Percentiles rank a stretch among this genome's conserved stretches.
Conservation (phyloP, 2,888 invertebrate species). For the Suillia variegata region DNA sequence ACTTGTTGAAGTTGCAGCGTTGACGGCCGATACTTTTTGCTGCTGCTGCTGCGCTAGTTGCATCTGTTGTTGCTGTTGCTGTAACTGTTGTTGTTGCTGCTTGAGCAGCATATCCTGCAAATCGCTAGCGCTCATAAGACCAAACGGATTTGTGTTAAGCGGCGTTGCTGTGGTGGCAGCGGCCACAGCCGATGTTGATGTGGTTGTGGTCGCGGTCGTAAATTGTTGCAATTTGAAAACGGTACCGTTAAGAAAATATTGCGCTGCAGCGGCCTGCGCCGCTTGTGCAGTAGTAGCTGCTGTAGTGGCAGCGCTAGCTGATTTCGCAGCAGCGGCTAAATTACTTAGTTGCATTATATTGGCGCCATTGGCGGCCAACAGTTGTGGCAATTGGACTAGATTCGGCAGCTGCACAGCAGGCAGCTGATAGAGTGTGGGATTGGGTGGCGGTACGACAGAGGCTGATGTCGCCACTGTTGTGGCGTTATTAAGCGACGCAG, state of each 20-base stretch:
- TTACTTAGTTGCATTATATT: constrained; percentile 59
- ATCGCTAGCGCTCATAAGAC: constrained; percentile 45
- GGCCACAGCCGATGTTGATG: constrained; percentile 52
- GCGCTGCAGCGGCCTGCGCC: constrained; percentile 54
- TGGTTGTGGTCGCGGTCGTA: constrained; percentile 53
- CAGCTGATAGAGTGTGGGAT: constrained; percentile 64
- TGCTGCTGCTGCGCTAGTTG: constrained; percentile 35
- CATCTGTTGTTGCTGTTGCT: constrained; percentile 32
- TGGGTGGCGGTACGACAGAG: too few relatives aligned
- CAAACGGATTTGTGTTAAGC: constrained; percentile 54
- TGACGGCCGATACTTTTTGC: constrained; percentile 40
- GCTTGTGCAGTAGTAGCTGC: constrained; percentile 46
- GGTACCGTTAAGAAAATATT: constrained; percentile 60
- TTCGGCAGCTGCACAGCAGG: constrained; percentile 69
- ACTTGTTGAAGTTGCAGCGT: constrained; percentile 38
- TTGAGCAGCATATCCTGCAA: constrained; percentile 49
- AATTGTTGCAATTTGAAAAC: constrained; percentile 60
- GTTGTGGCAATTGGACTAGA: constrained; percentile 69
- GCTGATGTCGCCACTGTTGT: constrained; percentile 8
- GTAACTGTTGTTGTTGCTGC: constrained; percentile 42
- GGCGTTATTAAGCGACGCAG: neutral
- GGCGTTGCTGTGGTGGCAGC: constrained; percentile 29
- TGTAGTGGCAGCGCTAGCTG: constrained; percentile 43
- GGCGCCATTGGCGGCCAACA: constrained; percentile 65
- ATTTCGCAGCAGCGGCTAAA: constrained; percentile 54